These are phyloP conservation scores for Pedetes capensis DNA, from an alignment of 2,113 vertebrate species.

Conservation along the genomic window DNA sequence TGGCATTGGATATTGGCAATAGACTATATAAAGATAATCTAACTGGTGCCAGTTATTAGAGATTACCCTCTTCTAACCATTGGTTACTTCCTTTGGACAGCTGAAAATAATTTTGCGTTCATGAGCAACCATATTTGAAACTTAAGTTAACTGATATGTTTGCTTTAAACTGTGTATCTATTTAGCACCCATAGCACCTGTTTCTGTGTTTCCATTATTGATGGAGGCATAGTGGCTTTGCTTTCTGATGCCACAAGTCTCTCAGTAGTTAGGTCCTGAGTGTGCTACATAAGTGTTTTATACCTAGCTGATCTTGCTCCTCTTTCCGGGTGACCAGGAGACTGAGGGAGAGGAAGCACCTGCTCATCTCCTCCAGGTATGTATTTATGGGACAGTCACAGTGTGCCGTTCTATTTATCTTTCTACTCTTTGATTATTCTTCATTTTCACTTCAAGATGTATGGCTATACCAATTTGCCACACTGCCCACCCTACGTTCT, in stretches of 20 bases:
- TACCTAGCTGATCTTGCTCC: background rate
- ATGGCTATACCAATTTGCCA: background rate
- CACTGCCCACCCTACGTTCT: background rate
- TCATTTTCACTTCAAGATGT: background rate
- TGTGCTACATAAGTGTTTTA: background rate
- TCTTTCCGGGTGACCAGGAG: background rate
- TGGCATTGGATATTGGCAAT: background rate
- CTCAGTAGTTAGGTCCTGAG: background rate
- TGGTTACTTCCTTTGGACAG: background rate
- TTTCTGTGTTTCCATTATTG: background rate
- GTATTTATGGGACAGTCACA: background rate
- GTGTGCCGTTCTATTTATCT: background rate
- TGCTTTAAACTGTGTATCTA: background rate
- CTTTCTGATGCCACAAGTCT: background rate
- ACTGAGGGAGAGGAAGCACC: background rate
- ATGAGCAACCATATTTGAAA: background rate
- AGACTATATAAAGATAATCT: background rate
- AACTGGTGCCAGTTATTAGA: background rate
- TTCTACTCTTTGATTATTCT: background rate
- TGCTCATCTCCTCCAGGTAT: background rate
- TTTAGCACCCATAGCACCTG: background rate
- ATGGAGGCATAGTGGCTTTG: background rate
- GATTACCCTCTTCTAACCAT: background rate
- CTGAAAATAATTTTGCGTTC: background rate
- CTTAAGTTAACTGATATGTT: background rate